Evolutionary conservation across 2,797 vertebrate species (phyloP).

Genomic region (Gambusia yucatana): DNA sequence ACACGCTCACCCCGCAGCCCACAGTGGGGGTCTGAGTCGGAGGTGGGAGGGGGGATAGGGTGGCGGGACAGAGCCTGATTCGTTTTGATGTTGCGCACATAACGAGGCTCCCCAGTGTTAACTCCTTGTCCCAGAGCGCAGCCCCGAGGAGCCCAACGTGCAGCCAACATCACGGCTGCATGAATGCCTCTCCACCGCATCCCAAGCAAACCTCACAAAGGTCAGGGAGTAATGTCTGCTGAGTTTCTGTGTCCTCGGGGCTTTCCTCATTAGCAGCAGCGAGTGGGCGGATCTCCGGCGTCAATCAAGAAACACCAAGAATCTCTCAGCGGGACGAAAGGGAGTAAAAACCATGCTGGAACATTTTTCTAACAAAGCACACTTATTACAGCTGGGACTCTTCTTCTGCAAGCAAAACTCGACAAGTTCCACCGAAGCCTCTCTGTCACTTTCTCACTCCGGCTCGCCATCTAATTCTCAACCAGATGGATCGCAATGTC

Average conservation of each 20-base stretch:
- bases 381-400: slow-evolving; percentile 51
- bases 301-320: slow-evolving; percentile 67
- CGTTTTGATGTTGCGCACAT: slow-evolving; percentile 78
- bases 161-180: slow-evolving; percentile 41
- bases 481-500: slow-evolving; percentile 53
- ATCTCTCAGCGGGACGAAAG: slow-evolving; percentile 51
- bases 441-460: slow-evolving; percentile 32
- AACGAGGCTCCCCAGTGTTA: slow-evolving; percentile 74
- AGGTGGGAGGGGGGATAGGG: too few relatives aligned
- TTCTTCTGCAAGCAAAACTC: slow-evolving; percentile 45
- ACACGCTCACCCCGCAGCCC: slow-evolving; percentile 60
- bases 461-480: slow-evolving; percentile 31
- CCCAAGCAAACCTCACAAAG: slow-evolving; percentile 67
- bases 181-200: slow-evolving; percentile 44
- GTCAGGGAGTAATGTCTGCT: slow-evolving; percentile 75
- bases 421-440: slow-evolving; percentile 49
- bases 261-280: slow-evolving; percentile 72
- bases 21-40: slow-evolving; percentile 50
- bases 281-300: slow-evolving; percentile 67
- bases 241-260: slow-evolving; percentile 66
- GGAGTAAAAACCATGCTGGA: slow-evolving; percentile 40
- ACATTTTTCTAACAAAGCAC: slow-evolving; percentile 52
- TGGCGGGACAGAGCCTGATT: slow-evolving; percentile 69
- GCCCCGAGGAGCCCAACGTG: slow-evolving; percentile 61
- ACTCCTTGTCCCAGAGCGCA: slow-evolving; percentile 50